phyloP scores from a whole-genome alignment of 2,797 vertebrate species.

The Lophius americanus region DNA sequence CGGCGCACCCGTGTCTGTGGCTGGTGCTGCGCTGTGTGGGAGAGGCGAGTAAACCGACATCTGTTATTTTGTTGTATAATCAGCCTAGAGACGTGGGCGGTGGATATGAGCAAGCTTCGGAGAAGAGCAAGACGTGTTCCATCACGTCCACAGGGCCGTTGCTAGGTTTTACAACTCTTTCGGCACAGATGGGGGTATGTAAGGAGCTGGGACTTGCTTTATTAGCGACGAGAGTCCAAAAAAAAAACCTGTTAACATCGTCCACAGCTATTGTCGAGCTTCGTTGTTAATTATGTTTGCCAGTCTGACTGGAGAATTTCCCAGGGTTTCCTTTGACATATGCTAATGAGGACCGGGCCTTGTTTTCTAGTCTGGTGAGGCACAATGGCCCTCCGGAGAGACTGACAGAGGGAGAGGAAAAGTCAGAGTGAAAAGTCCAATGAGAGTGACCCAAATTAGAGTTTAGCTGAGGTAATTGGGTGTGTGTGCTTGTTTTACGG shows the following conservation, averaged over 20 bases:
- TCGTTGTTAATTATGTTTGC: constrained; percentile 3
- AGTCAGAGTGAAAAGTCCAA: constrained; percentile 20
- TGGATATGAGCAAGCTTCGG: constrained; percentile 51
- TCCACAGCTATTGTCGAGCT: constrained; percentile 22
- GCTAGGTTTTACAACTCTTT: constrained; percentile 46
- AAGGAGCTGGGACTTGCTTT: constrained; percentile 45
- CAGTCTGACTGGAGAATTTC: constrained; percentile 9
- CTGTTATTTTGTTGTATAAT: constrained; percentile 70
- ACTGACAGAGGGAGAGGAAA: constrained; percentile 2
- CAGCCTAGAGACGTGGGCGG: constrained; percentile 59
- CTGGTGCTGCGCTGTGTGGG: constrained; percentile 62
- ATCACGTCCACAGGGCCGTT: constrained; percentile 39
- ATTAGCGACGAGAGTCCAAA: constrained; percentile 47
- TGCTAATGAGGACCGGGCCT: not conserved
- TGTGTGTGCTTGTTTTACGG: constrained; percentile 46
- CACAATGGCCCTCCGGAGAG: constrained; percentile 17
- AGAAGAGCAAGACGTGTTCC: constrained; percentile 35
- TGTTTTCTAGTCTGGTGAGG: not conserved
- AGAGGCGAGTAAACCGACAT: constrained; percentile 64
- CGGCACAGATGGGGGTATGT: constrained; percentile 42
- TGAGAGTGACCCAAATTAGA: constrained; percentile 56
- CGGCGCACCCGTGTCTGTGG: constrained; percentile 51
- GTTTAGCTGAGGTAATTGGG: constrained; percentile 53
- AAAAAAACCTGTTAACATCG: constrained; percentile 39
- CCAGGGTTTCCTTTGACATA: constrained; percentile 7